Evolutionary conservation across 2,113 vertebrate genomes (phyloP).

Genomic region (Actenoides hombroni): DNA sequence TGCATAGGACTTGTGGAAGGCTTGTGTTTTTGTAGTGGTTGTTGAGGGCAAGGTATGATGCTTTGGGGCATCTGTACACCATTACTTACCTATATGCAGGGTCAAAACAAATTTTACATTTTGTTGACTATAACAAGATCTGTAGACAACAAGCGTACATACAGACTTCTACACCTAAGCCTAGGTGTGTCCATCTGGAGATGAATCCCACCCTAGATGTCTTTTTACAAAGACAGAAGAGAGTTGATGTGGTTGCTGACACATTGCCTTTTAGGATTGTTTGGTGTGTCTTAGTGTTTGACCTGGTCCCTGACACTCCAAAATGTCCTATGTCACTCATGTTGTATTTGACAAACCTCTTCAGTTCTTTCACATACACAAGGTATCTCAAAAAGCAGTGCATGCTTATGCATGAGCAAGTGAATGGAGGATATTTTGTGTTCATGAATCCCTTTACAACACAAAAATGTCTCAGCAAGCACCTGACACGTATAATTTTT

Average conservation of each 20-base stretch:
- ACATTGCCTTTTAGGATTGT: not conserved
- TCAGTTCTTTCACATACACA: not conserved
- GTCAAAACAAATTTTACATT: not conserved
- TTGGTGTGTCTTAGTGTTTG: fast-evolving
- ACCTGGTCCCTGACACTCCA: not conserved
- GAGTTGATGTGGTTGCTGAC: not conserved
- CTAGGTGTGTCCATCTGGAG: not conserved
- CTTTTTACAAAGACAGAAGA: not conserved
- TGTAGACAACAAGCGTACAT: not conserved
- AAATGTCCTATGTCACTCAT: not conserved
- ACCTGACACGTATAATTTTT: not conserved
- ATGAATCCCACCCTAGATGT: not conserved
- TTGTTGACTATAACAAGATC: not conserved
- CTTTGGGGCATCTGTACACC: not conserved
- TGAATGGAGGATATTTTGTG: not conserved
- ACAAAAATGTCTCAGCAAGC: not conserved
- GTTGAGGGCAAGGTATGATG: not conserved
- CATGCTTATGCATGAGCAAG: not conserved
- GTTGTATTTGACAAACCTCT: not conserved
- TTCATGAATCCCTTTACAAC: not conserved
- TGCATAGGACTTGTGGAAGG: not conserved
- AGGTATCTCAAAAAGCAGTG: not conserved
- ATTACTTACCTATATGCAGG: not conserved
- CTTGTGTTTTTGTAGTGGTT: not conserved
- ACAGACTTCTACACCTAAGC: not conserved